Percentiles rank a stretch among this genome's conserved stretches.
These are phyloP conservation scores for Uropetala carovei DNA, from an alignment of 2,888 invertebrate genomes.

Conservation along the genomic window DNA sequence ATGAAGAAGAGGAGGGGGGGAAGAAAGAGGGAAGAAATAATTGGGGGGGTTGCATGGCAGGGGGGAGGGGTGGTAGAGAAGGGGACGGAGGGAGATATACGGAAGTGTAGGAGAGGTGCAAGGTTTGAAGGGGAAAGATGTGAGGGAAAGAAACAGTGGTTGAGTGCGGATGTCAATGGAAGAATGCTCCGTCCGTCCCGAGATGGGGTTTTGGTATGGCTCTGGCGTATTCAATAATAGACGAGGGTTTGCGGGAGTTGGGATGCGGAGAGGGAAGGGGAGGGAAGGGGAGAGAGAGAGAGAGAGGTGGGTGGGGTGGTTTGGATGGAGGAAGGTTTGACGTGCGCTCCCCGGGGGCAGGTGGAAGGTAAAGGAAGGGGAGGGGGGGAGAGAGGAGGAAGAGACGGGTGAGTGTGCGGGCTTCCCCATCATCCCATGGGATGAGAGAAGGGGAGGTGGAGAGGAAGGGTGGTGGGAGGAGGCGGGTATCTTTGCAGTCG, in stretches of 20 bases:
- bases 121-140: neutral
- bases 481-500: conserved; percentile 20
- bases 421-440: conserved; percentile 5
- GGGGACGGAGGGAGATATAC: neutral
- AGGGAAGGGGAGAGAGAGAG: neutral
- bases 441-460: too few relatives aligned
- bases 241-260: conserved; percentile 41
- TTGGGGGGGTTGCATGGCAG: neutral
- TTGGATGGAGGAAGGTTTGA: neutral
- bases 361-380: neutral
- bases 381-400: neutral
- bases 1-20: too few relatives aligned
- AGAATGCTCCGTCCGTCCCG: conserved; percentile 39
- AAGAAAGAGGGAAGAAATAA: too few relatives aligned
- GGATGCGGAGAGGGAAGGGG: neutral
- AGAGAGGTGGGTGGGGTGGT: neutral
- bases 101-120: neutral
- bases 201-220: conserved; percentile 34
- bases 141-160: neutral
- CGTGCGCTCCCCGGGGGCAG: conserved; percentile 33
- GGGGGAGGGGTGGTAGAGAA: too few relatives aligned
- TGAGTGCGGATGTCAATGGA: conserved; percentile 19
- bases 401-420: conserved; percentile 25
- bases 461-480: neutral
- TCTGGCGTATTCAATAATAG: conserved; percentile 60